Conservation (phyloP, 2,113 vertebrate genomes). For the Amazona guildingii region DNA sequence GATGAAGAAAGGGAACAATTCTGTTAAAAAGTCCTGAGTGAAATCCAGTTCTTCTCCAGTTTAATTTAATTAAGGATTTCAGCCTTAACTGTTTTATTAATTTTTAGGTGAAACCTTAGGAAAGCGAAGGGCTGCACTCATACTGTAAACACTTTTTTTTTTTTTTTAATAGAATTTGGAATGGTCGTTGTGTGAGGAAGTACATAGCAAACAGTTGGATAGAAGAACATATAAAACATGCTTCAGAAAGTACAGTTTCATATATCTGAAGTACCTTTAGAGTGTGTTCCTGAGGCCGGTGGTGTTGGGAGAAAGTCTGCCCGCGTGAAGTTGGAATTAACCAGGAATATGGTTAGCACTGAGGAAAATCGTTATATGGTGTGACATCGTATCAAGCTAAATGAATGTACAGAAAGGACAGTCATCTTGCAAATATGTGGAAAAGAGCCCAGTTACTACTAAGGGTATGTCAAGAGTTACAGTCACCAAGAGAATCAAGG, state of each 20-base stretch:
- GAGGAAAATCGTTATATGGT: not conserved
- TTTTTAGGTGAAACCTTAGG: not conserved
- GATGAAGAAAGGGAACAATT: not conserved
- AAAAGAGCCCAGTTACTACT: not conserved
- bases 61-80: not conserved
- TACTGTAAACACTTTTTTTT: not conserved
- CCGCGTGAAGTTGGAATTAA: not conserved
- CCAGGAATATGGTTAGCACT: not conserved
- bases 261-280: not conserved
- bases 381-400: not conserved
- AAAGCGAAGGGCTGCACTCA: not conserved
- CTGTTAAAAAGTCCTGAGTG: not conserved
- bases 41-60: not conserved
- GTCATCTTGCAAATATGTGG: not conserved
- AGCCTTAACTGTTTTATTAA: not conserved
- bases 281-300: fast-evolving
- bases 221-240: not conserved
- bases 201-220: not conserved
- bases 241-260: not conserved
- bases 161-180: not conserved
- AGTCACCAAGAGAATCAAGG: not conserved
- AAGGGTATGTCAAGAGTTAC: not conserved
- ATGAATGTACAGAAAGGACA: not conserved
- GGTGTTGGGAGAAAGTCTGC: not conserved
- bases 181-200: not conserved